A percentile compares a stretch with the other conserved stretches of the same genome.
Evolutionary conservation across 2,797 vertebrate genomes (phyloP).

Genomic region (Ptychobarbus kaznakovi): DNA sequence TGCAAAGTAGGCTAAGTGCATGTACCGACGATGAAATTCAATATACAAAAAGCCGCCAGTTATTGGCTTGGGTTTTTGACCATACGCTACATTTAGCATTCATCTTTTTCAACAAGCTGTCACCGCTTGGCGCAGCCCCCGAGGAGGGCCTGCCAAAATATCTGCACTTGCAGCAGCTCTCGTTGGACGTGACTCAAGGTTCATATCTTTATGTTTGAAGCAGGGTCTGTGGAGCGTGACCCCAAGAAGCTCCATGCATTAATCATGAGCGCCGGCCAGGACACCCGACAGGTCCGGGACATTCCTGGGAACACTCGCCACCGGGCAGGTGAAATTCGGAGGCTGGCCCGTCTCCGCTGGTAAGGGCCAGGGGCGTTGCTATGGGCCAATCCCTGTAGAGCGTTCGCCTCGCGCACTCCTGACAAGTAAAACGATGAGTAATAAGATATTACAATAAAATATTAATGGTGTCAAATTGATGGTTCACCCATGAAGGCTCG

Average conservation of each 20-base stretch:
- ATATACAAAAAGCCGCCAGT: constrained; percentile 22
- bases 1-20: constrained; percentile 31
- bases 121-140: constrained; percentile 34
- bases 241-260: constrained; percentile 69
- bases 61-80: constrained; percentile 50
- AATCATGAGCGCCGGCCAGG: constrained; percentile 63
- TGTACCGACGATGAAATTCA: constrained; percentile 35
- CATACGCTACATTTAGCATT: constrained; percentile 51
- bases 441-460: constrained; percentile 67
- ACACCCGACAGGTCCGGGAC: constrained; percentile 68
- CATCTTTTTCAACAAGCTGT: constrained; percentile 64
- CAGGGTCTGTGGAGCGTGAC: constrained; percentile 71
- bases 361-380: constrained; percentile 60
- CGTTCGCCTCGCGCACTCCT: constrained; percentile 48
- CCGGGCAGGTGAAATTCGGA: constrained; percentile 68
- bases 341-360: constrained; percentile 63
- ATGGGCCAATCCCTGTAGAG: constrained; percentile 55
- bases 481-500: constrained; percentile 27
- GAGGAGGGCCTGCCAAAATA: constrained; percentile 67
- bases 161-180: constrained; percentile 47
- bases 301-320: constrained; percentile 75
- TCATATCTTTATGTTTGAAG: constrained; percentile 69
- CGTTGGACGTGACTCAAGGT: constrained; percentile 70
- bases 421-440: constrained; percentile 65
- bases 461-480: constrained; percentile 63